A percentile compares a stretch with the other conserved stretches of the same genome.
Conservation (phyloP, 2,888 invertebrate genomes). For the Pachydiplax longipennis region DNA sequence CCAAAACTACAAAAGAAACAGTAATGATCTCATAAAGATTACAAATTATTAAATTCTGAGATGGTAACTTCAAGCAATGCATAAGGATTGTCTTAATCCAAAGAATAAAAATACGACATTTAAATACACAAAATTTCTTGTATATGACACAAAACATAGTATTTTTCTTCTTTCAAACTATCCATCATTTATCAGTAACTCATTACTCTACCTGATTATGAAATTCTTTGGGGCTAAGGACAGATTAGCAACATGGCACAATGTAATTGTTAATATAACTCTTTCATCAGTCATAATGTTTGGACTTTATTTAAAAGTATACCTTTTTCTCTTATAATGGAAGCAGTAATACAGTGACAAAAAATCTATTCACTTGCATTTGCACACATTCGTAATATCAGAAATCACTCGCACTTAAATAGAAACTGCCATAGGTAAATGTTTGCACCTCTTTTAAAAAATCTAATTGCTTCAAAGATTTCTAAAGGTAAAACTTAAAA, state of each 20-base stretch:
- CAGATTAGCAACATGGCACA: slow-evolving; percentile 44
- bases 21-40: not conserved
- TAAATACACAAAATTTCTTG: slow-evolving; percentile 32
- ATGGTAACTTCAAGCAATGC: not conserved
- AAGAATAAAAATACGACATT: slow-evolving; percentile 13
- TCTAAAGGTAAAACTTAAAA: slow-evolving; percentile 29
- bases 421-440: slow-evolving; percentile 18
- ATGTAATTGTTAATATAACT: slow-evolving; percentile 42
- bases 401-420: slow-evolving; percentile 24
- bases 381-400: not conserved
- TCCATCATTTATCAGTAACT: slow-evolving; percentile 36
- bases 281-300: slow-evolving; percentile 26
- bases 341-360: slow-evolving; percentile 35
- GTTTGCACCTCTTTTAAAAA: slow-evolving; percentile 31
- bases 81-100: not conserved
- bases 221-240: slow-evolving; percentile 31
- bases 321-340: slow-evolving; percentile 14
- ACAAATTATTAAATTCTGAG: not conserved
- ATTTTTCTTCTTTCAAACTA: slow-evolving; percentile 31
- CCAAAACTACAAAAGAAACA: no score
- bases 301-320: slow-evolving; percentile 37
- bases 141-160: slow-evolving; percentile 33
- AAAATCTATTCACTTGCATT: slow-evolving; percentile 31
- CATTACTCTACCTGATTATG: slow-evolving; percentile 14
- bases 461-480: slow-evolving; percentile 40